Evolutionary conservation across 2,888 invertebrate species (phyloP).

Genomic region (Mythimna pallens): DNA sequence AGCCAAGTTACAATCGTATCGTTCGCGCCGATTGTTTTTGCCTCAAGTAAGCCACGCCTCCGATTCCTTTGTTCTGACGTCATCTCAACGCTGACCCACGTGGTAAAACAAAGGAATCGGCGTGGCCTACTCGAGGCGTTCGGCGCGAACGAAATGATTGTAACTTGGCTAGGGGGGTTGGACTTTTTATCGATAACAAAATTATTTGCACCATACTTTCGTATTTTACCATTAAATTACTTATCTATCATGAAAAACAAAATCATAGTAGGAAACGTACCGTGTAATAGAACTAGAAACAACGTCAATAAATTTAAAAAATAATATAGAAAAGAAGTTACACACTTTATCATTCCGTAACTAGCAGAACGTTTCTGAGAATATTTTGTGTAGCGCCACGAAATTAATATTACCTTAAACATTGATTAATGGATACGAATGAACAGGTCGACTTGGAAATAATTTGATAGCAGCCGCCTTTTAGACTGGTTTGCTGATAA

Average conservation of each 20-base stretch:
- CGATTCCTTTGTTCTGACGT: no score
- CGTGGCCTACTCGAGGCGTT: no score
- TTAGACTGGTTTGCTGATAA: slow-evolving; percentile 19
- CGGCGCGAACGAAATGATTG: no score
- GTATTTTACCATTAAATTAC: rapidly evolving
- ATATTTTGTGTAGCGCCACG: slow-evolving; percentile 45
- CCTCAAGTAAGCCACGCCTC: no score
- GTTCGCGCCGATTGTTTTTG: no score
- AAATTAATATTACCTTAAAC: slow-evolving; percentile 61
- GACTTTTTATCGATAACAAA: not conserved
- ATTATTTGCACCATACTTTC: not conserved
- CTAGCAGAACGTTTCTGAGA: slow-evolving; percentile 31
- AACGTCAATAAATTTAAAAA: slow-evolving; percentile 38
- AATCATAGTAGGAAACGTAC: not conserved
- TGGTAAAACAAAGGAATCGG: no score
- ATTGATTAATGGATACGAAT: slow-evolving; percentile 59
- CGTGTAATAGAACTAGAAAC: not conserved
- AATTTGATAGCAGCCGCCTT: slow-evolving; percentile 41
- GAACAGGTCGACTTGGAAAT: slow-evolving; percentile 45
- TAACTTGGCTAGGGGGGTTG: no score
- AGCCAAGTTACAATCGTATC: no score
- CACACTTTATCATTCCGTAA: slow-evolving; percentile 42
- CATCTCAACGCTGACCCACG: no score
- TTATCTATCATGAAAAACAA: not conserved
- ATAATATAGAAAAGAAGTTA: slow-evolving; percentile 30